Percentiles rank a stretch among this genome's conserved stretches.
These are phyloP conservation scores for Micropoecilia bifurca DNA, from an alignment of 2,797 vertebrate species.

Conservation along the genomic window DNA sequence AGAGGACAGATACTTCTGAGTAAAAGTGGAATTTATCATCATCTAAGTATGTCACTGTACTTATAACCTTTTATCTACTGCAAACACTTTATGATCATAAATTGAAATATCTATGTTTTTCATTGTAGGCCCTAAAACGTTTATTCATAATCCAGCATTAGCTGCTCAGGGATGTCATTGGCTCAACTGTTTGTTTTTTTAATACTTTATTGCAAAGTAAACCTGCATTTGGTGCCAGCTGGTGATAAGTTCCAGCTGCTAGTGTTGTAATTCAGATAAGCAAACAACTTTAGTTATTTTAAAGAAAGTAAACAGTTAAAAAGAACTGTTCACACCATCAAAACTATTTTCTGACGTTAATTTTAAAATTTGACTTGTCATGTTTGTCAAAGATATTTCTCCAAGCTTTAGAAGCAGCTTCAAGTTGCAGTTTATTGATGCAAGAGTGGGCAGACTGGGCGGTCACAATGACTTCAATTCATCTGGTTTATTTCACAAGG, in stretches of 20 bases:
- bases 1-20: neutral
- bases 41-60: neutral
- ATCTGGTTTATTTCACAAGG: neutral
- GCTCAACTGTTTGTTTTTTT: slow-evolving; percentile 18
- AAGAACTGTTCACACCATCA: neutral
- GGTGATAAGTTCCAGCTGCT: neutral
- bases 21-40: neutral
- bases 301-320: neutral
- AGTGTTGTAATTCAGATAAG: neutral
- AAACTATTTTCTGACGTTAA: neutral
- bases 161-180: slow-evolving; percentile 12
- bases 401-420: neutral
- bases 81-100: neutral
- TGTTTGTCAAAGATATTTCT: neutral
- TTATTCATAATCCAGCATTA: neutral
- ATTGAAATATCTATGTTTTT: neutral
- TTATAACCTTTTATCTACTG: neutral
- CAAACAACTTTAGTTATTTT: neutral
- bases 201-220: neutral
- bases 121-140: neutral
- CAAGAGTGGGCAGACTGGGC: neutral
- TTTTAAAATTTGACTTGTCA: neutral
- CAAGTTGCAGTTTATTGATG: neutral
- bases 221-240: neutral
- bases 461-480: neutral